Evolutionary conservation across 2,797 vertebrate genomes (phyloP), one percentile per base, ranked within the genome.

Genomic region (Sciaenops ocellatus): DNA sequence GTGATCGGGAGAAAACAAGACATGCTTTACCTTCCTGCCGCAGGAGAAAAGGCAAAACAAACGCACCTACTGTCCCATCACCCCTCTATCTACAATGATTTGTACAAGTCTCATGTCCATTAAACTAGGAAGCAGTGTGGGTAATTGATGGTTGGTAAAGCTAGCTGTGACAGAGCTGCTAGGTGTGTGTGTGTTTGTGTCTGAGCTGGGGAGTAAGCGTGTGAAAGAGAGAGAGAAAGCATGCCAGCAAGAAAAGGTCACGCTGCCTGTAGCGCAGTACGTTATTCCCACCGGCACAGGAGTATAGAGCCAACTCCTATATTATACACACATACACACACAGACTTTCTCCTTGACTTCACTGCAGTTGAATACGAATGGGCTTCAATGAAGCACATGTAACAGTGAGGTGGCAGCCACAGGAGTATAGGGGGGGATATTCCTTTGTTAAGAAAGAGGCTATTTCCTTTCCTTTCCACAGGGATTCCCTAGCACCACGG

Each of bases 181-280:
- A 78, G 71, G 79, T 82, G 70, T 85, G 73, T 75, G 73, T 62
- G 79, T 66, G 60, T 69, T 74, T 73, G 38, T 66, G 72, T 85
- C 75, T 77, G 65, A 44, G 42, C 42, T 62, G 46, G 82, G 50
- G 69, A 26, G 80, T 50, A 81, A 55, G 74, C 42, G 67, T 51
- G 73, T 50, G 57, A 54, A 64, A 51, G 55, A 50, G 72, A 24
- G 80, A 80, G 84, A 79, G 87, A 80, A 81, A 88, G 85, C 76
- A 84, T 46, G 79, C 46, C 65, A 85, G 88, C 89, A 77, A 87
- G 87, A 89, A 94, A 94, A 94, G 94, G 94, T 93, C 93, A 94
- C 87, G 71, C 85, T 90, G 91, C 93, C 92, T 93, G 90, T 91
- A 91, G 91, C 81, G 77, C 88, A 87, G 90, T 91, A 90, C 71